Evolutionary conservation across 35 echinoderm and acorn worm genomes (phyloP).

Genomic region (Amphiura filiformis): DNA sequence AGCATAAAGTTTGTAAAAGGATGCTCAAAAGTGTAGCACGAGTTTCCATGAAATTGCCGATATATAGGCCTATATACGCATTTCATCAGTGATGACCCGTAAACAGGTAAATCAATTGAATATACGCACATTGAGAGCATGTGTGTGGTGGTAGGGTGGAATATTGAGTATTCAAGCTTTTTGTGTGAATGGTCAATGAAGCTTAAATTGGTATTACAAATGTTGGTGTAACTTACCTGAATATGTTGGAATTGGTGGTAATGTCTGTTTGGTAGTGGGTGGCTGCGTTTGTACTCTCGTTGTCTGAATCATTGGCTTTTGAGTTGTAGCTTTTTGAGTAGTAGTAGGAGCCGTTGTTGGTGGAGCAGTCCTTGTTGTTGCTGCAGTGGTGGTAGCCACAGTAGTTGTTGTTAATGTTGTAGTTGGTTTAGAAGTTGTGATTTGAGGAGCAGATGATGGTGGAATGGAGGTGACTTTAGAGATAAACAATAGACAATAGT

Average conservation of each 20-base stretch:
- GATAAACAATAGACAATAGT: no score
- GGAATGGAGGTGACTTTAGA: no score
- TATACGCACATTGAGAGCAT: no score
- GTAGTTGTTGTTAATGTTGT: not conserved
- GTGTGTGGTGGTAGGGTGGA: not conserved
- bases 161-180: not conserved
- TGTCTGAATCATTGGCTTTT: not conserved
- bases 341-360: not conserved
- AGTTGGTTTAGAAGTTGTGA: no score
- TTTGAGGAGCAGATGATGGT: no score
- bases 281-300: not conserved
- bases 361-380: not conserved
- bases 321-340: not conserved
- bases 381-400: not conserved
- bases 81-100: not conserved
- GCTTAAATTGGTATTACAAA: not conserved
- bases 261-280: not conserved
- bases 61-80: not conserved
- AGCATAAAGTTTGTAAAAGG: no score
- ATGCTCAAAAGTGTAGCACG: no score
- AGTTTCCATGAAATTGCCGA: not conserved
- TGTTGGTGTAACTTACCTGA: not conserved
- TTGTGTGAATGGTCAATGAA: no score
- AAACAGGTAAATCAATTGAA: no score
- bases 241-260: not conserved